phyloP scores from a whole-genome alignment of 2,888 invertebrate species.

The Tanypteryx hageni region DNA sequence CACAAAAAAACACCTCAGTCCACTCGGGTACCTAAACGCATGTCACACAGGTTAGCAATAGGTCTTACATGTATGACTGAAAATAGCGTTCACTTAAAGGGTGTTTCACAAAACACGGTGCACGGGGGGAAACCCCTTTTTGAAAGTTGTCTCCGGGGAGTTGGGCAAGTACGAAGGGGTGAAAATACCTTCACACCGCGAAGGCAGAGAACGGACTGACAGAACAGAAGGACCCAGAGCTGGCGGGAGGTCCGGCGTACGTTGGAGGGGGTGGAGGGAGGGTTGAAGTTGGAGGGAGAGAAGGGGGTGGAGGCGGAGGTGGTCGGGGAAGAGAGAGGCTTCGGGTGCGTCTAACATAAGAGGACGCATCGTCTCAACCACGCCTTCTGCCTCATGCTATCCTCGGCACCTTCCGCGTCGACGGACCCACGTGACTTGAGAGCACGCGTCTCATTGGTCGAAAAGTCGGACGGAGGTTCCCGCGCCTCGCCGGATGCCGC shows the following conservation, averaged over 20 bases:
- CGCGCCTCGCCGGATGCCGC: neutral
- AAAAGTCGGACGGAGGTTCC: neutral
- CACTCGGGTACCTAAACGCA: neutral
- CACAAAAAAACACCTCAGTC: neutral
- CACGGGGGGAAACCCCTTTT: neutral
- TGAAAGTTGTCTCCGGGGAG: neutral
- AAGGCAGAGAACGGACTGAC: constrained; percentile 55
- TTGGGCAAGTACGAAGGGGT: neutral
- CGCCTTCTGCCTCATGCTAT: constrained; percentile 34
- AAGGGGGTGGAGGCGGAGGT: neutral
- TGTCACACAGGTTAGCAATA: neutral
- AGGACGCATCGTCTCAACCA: constrained; percentile 33
- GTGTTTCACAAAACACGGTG: constrained; percentile 12
- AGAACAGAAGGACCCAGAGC: constrained; percentile 30
- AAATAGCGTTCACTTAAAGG: neutral
- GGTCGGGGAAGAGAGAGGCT: neutral
- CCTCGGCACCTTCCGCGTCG: constrained; percentile 51
- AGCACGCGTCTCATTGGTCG: constrained; percentile 21
- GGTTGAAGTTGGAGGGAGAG: neutral
- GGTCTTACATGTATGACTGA: neutral
- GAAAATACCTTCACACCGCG: constrained; percentile 53
- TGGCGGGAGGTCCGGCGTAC: neutral
- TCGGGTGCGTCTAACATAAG: constrained; percentile 46
- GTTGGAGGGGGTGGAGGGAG: neutral
- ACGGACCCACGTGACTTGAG: constrained; percentile 18